phyloP scores from a whole-genome alignment of 2,113 vertebrate genomes.

The Trogon surrucura region DNA sequence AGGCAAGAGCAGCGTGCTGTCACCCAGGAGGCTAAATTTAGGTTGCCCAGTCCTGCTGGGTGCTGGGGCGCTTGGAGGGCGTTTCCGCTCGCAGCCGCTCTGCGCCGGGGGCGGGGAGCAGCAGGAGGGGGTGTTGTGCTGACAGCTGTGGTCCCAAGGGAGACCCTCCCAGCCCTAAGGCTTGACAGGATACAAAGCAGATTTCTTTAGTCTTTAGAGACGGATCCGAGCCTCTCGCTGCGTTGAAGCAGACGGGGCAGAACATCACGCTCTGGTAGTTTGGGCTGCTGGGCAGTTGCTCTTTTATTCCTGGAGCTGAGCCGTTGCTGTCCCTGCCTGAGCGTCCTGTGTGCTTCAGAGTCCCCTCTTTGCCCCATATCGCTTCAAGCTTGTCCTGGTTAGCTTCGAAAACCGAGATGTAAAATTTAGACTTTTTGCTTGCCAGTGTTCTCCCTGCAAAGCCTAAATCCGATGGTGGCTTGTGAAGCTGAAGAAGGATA shows the following conservation, averaged over 20 bases:
- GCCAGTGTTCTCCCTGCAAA: neutral
- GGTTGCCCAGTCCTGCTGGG: neutral
- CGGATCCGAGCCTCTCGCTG: accelerated
- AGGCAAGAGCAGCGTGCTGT: neutral
- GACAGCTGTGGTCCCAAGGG: neutral
- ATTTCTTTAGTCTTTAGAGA: neutral
- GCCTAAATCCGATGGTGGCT: neutral
- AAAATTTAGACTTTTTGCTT: neutral
- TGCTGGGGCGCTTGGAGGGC: neutral
- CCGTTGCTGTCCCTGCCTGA: neutral
- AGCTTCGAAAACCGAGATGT: neutral
- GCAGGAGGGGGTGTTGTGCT: neutral
- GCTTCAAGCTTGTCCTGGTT: neutral
- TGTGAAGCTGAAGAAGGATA: neutral
- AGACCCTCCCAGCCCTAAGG: neutral
- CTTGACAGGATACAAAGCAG: neutral
- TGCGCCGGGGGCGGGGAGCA: neutral
- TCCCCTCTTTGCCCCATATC: accelerated
- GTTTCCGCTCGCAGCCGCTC: neutral
- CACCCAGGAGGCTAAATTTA: neutral
- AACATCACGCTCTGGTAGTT: neutral
- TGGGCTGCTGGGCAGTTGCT: neutral
- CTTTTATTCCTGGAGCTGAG: neutral
- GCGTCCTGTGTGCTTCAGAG: accelerated
- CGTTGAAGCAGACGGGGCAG: neutral